phyloP scores from a whole-genome alignment of 64 coral and sea anemone genomes.

The Anthopleura sola region DNA sequence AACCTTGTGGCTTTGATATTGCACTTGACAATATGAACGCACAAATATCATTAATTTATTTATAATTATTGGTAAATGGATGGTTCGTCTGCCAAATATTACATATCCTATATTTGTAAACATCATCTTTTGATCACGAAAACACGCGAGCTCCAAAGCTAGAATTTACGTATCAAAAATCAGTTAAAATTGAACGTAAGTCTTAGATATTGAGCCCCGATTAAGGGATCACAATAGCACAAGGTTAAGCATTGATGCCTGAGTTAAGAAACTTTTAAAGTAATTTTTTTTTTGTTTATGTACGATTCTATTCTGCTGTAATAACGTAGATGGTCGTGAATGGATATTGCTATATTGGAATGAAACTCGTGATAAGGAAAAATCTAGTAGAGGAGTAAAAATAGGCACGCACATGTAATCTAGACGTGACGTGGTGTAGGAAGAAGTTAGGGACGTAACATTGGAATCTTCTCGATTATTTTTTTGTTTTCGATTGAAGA shows the following conservation, averaged over 20 bases:
- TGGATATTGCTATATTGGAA: not conserved
- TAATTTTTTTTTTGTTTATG: not conserved
- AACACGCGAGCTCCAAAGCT: not conserved
- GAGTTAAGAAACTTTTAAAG: not conserved
- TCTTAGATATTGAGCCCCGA: too few species aligned
- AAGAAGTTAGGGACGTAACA: too few species aligned
- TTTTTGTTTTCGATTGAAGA: too few species aligned
- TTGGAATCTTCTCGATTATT: too few species aligned
- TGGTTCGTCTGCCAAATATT: not conserved
- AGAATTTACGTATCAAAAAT: not conserved
- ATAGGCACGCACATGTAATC: too few species aligned
- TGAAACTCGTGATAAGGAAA: not conserved
- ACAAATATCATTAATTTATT: not conserved
- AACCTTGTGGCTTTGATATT: not conserved
- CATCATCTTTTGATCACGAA: not conserved
- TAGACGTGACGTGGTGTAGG: too few species aligned
- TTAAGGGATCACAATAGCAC: too few species aligned
- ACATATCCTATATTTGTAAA: not conserved
- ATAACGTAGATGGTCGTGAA: not conserved
- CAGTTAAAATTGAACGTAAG: not conserved
- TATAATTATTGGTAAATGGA: not conserved
- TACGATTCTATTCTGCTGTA: not conserved
- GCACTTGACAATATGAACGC: not conserved
- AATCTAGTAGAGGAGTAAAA: not conserved
- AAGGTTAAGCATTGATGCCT: not conserved